A percentile compares a stretch with the other conserved stretches of the same genome.
Evolutionary conservation across 1,140 invertebrate genomes (phyloP).

Genomic region (Dryas iulia): DNA sequence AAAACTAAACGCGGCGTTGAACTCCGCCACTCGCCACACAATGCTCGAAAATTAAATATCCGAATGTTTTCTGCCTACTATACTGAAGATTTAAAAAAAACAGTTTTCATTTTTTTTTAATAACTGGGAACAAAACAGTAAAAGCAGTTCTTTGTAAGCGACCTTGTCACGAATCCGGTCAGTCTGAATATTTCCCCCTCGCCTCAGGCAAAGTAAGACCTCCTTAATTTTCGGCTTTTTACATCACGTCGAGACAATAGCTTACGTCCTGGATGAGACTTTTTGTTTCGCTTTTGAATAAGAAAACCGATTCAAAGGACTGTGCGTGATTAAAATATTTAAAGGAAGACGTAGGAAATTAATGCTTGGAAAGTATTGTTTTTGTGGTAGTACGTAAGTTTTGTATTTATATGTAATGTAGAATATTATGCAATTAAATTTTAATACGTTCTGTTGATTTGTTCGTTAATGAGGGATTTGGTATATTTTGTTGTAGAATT

Average conservation of each 20-base stretch:
- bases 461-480: too few species aligned
- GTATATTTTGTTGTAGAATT: too few species aligned
- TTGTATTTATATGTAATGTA: too few species aligned
- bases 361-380: slow-evolving; percentile 1
- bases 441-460: too few species aligned
- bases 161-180: slow-evolving; percentile 21
- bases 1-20: too few species aligned
- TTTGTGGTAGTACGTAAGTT: too few species aligned
- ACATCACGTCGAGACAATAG: slow-evolving; percentile 22
- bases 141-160: slow-evolving; percentile 11
- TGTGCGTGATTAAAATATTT: slow-evolving; percentile 27
- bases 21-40: too few species aligned
- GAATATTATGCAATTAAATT: too few species aligned
- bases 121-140: slow-evolving; percentile 9
- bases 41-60: too few species aligned
- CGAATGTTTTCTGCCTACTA: too few species aligned
- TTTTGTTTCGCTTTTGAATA: slow-evolving; percentile 23
- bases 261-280: slow-evolving; percentile 22
- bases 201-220: not conserved
- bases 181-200: slow-evolving; percentile 24
- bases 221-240: slow-evolving; percentile 25
- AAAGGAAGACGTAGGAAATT: not conserved
- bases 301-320: slow-evolving; percentile 23
- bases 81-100: too few species aligned
- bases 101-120: not conserved